Percentiles rank a stretch among this genome's conserved stretches.
Conservation (phyloP, 2,113 vertebrate genomes). For the Microcebus jonahi region DNA sequence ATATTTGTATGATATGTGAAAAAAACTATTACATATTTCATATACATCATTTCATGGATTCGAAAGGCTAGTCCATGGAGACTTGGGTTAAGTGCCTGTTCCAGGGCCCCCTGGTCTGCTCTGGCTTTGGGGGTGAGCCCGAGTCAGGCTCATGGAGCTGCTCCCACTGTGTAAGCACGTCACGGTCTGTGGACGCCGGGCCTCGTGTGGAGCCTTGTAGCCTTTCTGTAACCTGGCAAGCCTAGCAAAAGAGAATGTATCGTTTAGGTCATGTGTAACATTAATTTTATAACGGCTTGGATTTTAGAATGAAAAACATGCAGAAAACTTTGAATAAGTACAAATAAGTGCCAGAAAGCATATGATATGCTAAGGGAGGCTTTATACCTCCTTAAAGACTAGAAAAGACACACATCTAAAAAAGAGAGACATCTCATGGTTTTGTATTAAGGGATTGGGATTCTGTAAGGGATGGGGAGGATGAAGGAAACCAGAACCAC, state of each 20-base stretch:
- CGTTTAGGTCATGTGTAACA: neutral
- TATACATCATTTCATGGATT: neutral
- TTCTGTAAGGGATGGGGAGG: neutral
- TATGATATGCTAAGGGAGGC: neutral
- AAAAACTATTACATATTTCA: neutral
- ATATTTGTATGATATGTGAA: neutral
- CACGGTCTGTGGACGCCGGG: accelerated
- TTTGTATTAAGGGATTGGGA: neutral
- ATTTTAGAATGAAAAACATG: neutral
- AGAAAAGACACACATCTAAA: neutral
- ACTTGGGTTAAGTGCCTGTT: neutral
- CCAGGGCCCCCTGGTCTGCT: accelerated
- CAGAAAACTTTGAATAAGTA: neutral
- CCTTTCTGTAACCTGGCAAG: neutral
- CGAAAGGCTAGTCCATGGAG: neutral
- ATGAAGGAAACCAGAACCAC: neutral
- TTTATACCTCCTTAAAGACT: neutral
- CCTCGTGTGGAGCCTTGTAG: accelerated
- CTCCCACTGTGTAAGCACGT: neutral
- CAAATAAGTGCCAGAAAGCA: neutral
- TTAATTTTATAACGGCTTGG: neutral
- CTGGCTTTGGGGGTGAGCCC: neutral
- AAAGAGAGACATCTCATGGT: neutral
- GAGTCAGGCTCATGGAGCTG: too few relatives aligned
- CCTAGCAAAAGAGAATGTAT: neutral